phyloP scores from a whole-genome alignment of 2,888 invertebrate species.

The Thera britannica region DNA sequence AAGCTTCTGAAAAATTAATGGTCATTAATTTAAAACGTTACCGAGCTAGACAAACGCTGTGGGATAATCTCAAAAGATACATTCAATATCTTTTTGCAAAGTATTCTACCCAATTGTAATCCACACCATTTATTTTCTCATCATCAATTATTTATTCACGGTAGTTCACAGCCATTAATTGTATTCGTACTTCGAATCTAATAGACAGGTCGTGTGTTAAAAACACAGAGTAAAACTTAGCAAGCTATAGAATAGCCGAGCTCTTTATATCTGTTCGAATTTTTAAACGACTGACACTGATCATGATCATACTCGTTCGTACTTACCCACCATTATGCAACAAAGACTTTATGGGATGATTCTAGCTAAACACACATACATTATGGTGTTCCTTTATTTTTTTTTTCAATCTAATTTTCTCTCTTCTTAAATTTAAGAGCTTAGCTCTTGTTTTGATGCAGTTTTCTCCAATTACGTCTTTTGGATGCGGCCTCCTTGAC shows the following conservation, averaged over 20 bases:
- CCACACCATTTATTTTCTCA: conserved; percentile 17
- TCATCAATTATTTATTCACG: conserved; percentile 10
- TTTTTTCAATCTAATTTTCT: too few relatives aligned
- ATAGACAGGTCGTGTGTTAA: conserved; percentile 22
- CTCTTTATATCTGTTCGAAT: too few relatives aligned
- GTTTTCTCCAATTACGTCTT: too few relatives aligned
- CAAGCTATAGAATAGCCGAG: neutral
- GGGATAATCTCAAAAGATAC: conserved; percentile 11
- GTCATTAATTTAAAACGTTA: neutral
- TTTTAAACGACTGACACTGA: too few relatives aligned
- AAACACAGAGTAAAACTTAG: conserved; percentile 6
- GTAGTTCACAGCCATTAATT: conserved; percentile 28
- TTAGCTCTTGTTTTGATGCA: too few relatives aligned
- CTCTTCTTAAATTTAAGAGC: too few relatives aligned
- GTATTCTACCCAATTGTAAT: conserved; percentile 19
- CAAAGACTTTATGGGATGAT: too few relatives aligned
- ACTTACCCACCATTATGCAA: too few relatives aligned
- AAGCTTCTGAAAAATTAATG: neutral
- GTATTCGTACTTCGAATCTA: conserved; percentile 21
- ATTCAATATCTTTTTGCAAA: conserved; percentile 10
- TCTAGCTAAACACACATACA: too few relatives aligned
- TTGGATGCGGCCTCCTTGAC: too few relatives aligned
- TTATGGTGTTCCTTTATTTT: too few relatives aligned
- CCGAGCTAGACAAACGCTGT: neutral
- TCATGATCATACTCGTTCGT: too few relatives aligned